phyloP scores from a whole-genome alignment of 2,113 vertebrate genomes.

The Typhlomys cinereus region DNA sequence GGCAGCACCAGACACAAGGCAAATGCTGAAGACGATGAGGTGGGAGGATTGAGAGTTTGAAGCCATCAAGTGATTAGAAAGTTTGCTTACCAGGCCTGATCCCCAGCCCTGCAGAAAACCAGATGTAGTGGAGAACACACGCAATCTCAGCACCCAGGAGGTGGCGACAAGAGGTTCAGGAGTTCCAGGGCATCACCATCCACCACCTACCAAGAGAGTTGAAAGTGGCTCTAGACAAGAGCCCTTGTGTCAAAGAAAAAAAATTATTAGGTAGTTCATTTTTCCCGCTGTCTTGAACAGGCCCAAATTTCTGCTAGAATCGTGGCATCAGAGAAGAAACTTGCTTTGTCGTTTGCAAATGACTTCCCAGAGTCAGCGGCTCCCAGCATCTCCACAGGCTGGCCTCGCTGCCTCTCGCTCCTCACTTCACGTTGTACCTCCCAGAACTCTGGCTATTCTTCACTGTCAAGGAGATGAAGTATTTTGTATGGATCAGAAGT shows the following conservation, averaged over 20 bases:
- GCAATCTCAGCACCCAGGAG: background rate
- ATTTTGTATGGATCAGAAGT: background rate
- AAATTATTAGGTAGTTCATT: background rate
- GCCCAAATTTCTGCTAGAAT: background rate
- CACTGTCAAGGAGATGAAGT: background rate
- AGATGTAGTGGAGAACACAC: background rate
- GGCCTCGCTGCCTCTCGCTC: background rate
- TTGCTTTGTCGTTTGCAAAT: background rate
- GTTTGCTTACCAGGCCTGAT: background rate
- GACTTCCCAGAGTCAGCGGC: background rate
- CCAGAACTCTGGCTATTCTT: background rate
- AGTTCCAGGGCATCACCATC: background rate
- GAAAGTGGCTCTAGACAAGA: background rate
- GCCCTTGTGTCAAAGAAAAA: background rate
- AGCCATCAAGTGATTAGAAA: background rate
- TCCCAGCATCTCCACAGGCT: background rate
- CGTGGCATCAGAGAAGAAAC: background rate
- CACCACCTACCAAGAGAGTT: background rate
- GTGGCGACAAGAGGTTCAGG: background rate
- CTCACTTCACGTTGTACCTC: background rate
- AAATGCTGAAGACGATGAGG: background rate
- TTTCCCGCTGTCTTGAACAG: background rate
- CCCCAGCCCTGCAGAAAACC: background rate
- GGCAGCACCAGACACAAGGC: background rate
- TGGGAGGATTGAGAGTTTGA: background rate